Evolutionary conservation across 2,113 vertebrate species (phyloP), one percentile per base, ranked within the genome.

Genomic region (Scopus umbretta): DNA sequence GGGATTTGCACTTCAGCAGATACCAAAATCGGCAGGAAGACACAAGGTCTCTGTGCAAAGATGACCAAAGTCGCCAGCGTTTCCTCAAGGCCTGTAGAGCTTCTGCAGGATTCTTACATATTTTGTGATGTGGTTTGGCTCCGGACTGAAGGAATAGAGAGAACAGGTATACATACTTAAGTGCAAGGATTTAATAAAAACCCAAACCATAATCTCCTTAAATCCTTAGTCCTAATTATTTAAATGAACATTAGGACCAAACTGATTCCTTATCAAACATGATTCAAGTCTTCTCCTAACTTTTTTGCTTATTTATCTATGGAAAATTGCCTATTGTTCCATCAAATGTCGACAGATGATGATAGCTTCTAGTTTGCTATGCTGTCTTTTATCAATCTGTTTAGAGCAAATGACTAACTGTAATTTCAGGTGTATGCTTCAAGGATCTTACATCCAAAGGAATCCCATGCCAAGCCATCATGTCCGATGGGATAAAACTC

Each of bases 401-500:
- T 90, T 59, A 70, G 53, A 56, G 36, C 19, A 83, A 62, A 68
- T 15, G 5, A 56, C 1, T 55, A 30, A 43, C n/a, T 23, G 19
- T 19, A n/a, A 55, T 78, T 73, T 71, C 65, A 59, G 25, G 23
- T 16, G 13, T 49, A 20, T 19, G 20, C 22, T 22, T 21, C 29
- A 36, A 66, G 0, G 0, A 25, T 17, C 26, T 81, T 29, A 22
- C 7, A 56, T 22, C 19, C 32, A 13, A 47, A 83, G 7, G 52
- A 38, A 18, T 3, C 20, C 25, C 47, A 26, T 1, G 23, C 29
- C 4, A 16, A 36, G 27, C 23, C 21, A 45, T 10, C 1, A 1
- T 8, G 11, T 38, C 36, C 0, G 0, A 32, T 0, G 3, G 29
- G 40, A 9, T 14, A 12, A 9, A 49, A 14, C 25, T 53, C 38